Conservation (phyloP, 1,140 invertebrate species). For the Aphaenogaster rudis region DNA sequence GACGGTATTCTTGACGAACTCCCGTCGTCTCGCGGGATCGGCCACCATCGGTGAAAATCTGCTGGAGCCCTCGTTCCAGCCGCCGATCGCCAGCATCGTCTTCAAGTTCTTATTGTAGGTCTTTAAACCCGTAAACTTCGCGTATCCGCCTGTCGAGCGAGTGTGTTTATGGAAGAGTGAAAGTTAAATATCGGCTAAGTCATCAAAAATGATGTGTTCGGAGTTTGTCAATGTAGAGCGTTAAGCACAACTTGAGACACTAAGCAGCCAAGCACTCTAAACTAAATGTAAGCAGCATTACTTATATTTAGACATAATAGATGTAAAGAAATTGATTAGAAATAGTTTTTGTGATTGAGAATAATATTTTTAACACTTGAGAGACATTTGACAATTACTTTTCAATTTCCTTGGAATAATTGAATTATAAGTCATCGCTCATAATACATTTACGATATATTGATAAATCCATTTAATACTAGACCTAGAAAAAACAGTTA, state of each 20-base stretch:
- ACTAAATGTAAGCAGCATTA: neutral
- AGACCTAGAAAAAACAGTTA: no score
- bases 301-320: slow-evolving; percentile 7
- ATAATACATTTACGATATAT: neutral
- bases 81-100: slow-evolving; percentile 97
- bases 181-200: slow-evolving; percentile 43
- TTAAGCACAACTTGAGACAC: neutral
- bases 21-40: slow-evolving; percentile 90
- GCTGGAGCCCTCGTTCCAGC: slow-evolving; percentile 98
- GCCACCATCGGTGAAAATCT: slow-evolving; percentile 96
- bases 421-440: neutral
- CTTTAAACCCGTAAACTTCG: slow-evolving; percentile 97
- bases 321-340: neutral
- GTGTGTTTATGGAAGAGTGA: slow-evolving; percentile 42
- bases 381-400: neutral
- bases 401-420: neutral
- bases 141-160: slow-evolving; percentile 92
- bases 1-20: slow-evolving; percentile 95
- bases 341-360: neutral
- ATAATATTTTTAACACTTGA: slow-evolving; percentile 1
- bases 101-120: slow-evolving; percentile 97
- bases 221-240: neutral
- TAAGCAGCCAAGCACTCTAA: neutral
- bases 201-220: slow-evolving; percentile 14
- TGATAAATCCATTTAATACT: neutral